These are phyloP conservation scores for Acholoe squamosa DNA, from an alignment of 2,888 invertebrate genomes.

Conservation along the genomic window DNA sequence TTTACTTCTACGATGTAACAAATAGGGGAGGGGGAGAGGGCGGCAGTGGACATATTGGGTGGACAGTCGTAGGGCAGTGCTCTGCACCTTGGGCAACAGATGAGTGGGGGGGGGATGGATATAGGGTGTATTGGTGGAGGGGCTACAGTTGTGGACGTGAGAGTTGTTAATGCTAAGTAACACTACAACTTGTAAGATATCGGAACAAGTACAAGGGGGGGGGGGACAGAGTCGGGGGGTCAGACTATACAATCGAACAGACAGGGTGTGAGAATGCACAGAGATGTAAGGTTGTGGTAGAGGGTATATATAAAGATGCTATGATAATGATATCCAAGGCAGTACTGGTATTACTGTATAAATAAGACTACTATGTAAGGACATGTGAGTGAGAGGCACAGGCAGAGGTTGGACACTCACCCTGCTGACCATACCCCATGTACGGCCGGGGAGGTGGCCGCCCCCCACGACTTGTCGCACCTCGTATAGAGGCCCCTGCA, in stretches of 20 bases:
- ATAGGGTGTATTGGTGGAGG: background rate
- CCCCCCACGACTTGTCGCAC: constrained; percentile 35
- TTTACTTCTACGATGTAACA: background rate
- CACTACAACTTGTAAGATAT: background rate
- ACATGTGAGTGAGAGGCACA: constrained; percentile 52
- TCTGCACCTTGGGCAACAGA: no score
- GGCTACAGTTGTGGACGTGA: background rate
- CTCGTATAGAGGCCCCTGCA: constrained; percentile 37
- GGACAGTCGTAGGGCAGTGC: background rate
- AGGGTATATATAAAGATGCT: background rate
- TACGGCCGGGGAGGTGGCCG: constrained; percentile 50
- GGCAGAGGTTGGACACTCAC: constrained; percentile 47
- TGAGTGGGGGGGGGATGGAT: background rate
- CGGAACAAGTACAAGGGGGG: no score
- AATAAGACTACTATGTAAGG: background rate
- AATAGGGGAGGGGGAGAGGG: background rate
- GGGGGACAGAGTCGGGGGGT: no score
- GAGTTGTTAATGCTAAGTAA: background rate
- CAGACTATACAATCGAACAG: no score
- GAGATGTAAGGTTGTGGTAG: background rate
- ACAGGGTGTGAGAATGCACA: background rate
- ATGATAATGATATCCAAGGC: constrained; percentile 26
- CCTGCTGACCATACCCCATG: constrained; percentile 59
- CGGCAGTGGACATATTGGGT: no score
- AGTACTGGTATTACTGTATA: constrained; percentile 19